A percentile compares a stretch with the other conserved stretches of the same genome.
These are phyloP conservation scores for Drosophila falleni DNA, from an alignment of 2,888 invertebrate species.

Conservation along the genomic window DNA sequence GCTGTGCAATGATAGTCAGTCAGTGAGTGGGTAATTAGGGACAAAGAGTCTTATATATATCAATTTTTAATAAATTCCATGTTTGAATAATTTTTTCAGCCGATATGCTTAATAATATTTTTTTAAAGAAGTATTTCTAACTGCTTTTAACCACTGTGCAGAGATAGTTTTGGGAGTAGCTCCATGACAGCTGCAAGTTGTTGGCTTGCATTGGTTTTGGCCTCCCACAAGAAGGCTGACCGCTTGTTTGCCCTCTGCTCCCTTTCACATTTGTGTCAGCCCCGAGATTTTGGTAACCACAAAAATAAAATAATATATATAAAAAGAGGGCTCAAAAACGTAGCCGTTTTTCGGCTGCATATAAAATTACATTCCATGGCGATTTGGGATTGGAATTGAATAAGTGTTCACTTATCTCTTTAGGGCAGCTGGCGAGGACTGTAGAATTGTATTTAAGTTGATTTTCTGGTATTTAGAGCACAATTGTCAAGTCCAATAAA, in stretches of 20 bases:
- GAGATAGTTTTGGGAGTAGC: not conserved
- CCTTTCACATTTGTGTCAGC: conserved; percentile 28
- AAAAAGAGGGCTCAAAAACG: conserved; percentile 16
- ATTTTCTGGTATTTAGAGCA: conserved; percentile 13
- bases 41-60: too few relatives aligned
- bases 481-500: conserved; percentile 24
- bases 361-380: conserved; percentile 34
- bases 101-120: too few relatives aligned
- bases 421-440: conserved; percentile 4
- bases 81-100: too few relatives aligned
- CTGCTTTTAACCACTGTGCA: conserved; percentile 6
- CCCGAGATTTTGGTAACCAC: conserved; percentile 21
- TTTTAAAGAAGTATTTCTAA: too few relatives aligned
- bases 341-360: conserved; percentile 8
- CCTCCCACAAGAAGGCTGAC: conserved; percentile 30
- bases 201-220: conserved; percentile 16
- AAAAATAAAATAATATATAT: conserved; percentile 6
- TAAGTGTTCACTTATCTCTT: conserved; percentile 31
- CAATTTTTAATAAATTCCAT: too few relatives aligned
- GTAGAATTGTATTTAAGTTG: conserved; percentile 11
- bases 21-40: too few relatives aligned
- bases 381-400: conserved; percentile 5
- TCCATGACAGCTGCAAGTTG: conserved; percentile 8
- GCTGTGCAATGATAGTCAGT: too few relatives aligned
- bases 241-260: conserved; percentile 26